Evolutionary conservation across 2,888 invertebrate genomes (phyloP).

Genomic region (Drosophila mercatorum): DNA sequence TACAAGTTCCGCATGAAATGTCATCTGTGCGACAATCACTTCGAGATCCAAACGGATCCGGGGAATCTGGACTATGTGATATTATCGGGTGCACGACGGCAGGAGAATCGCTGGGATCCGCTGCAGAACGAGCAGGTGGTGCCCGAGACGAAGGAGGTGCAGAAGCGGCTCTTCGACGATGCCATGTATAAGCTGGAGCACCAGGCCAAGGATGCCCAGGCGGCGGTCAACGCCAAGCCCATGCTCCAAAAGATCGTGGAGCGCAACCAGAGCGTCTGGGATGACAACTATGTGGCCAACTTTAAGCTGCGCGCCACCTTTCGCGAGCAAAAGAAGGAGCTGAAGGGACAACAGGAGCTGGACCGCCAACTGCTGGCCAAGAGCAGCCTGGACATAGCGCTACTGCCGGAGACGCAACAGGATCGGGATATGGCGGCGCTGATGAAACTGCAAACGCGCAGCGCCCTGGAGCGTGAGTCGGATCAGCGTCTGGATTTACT

Average conservation of each 20-base stretch:
- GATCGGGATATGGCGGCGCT: conserved; percentile 92
- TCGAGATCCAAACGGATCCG: conserved; percentile 99
- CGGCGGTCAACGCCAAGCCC: conserved; percentile 89
- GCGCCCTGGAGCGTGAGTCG: conserved; percentile 87
- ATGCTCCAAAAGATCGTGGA: conserved; percentile 91
- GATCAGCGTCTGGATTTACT: conserved; percentile 86
- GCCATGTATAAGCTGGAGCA: conserved; percentile 99
- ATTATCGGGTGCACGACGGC: conserved; percentile 96
- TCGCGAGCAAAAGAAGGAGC: conserved; percentile 90
- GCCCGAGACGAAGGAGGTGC: conserved; percentile 95
- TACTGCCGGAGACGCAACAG: conserved; percentile 92
- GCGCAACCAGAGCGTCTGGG: conserved; percentile 92
- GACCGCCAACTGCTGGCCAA: conserved; percentile 90
- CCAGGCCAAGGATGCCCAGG: conserved; percentile 91
- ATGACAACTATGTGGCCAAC: conserved; percentile 97
- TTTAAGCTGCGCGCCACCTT: conserved; percentile 93
- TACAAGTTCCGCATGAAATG: conserved; percentile 99
- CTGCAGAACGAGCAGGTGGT: conserved; percentile 97
- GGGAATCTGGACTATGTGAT: conserved; percentile 98
- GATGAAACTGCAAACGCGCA: conserved; percentile 88
- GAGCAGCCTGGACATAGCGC: conserved; percentile 90
- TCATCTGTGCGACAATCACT: conserved; percentile 97
- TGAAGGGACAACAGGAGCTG: conserved; percentile 88
- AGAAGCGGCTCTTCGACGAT: conserved; percentile 95
- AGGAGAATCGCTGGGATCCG: conserved; percentile 99